A percentile compares a stretch with the other conserved stretches of the same genome.
Conservation (phyloP, 2,888 invertebrate species). For the Rutpela maculata region DNA sequence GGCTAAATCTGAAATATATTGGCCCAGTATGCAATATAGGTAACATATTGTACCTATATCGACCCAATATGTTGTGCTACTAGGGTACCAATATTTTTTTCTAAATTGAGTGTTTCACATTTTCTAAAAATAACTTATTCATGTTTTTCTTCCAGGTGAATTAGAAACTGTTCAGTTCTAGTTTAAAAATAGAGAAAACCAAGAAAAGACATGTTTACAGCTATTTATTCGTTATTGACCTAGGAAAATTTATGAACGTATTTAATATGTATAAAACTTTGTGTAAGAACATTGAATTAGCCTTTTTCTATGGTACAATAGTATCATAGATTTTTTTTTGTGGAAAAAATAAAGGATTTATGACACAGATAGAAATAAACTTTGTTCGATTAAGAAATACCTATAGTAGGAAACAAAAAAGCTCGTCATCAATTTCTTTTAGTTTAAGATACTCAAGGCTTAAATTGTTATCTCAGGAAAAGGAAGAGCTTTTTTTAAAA, state of each 20-base stretch:
- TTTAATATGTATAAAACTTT: neutral
- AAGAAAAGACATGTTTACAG: neutral
- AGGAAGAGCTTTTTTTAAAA: too few species aligned
- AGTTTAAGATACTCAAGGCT: neutral
- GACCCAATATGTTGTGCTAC: too few species aligned
- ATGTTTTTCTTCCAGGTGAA: conserved; percentile 4
- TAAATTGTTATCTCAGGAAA: too few species aligned
- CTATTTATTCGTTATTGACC: neutral
- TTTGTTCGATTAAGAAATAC: neutral
- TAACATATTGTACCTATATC: too few species aligned
- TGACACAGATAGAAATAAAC: neutral
- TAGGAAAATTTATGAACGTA: neutral
- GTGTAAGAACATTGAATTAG: neutral
- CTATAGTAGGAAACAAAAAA: too few species aligned
- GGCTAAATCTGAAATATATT: too few species aligned
- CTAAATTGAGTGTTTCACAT: too few species aligned
- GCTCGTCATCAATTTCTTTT: neutral
- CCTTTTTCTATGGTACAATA: neutral
- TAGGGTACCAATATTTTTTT: too few species aligned
- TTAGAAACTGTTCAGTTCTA: neutral
- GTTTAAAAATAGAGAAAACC: neutral
- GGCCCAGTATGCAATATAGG: too few species aligned
- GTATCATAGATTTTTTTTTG: neutral
- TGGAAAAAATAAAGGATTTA: neutral
- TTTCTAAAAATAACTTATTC: too few species aligned